Evolutionary conservation across 1,140 invertebrate genomes (phyloP), one percentile per base, ranked within the genome.

Genomic region (Aleiodes sp.): DNA sequence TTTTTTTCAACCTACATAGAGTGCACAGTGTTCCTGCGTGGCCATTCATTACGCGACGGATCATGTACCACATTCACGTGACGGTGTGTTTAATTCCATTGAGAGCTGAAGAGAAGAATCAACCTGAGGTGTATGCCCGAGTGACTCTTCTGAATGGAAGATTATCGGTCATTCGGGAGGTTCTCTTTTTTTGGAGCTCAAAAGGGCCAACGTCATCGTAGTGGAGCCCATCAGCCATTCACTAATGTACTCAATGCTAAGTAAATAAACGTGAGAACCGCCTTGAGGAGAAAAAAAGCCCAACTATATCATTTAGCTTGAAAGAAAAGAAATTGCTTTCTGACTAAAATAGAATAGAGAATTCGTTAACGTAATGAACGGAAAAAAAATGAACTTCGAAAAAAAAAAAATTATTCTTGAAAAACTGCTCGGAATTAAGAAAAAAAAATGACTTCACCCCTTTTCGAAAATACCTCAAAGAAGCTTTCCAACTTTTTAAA

Each of bases 131-230:
- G n/a, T 67, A 77, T 75, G 77, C 75, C 64, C 65, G 73, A 73
- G 60, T 80, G 74, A 75, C 71, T 79, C 74, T 74, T 74, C 71
- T 82, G 72, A 82, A 82, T 82, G 69, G 75, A 39, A 75, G 71
- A 81, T 80, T 79, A 78, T 65, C 70, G 46, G 65, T 10, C 28
- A n/a, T 43, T 43, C 4, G 4, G 10, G 31, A 14, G 14, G 14
- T 46, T 46, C 19, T n/a, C n/a, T 46, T 46, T 46, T 10, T n/a
- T 14, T 19, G 31, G 19, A 10, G 7, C 35, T 43, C 28, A 66
- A 67, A 62, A 60, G 65, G 33, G 56, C 26, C 56, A 52, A 43
- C 14, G 41, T 46, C 37, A 28, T n/a, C n/a, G n/a, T n/a, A n/a
- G n/a, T n/a, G n/a, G 14, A n/a, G 35, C 35, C 14, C 35, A 39